Percentiles rank a stretch among this genome's conserved stretches.
These are phyloP conservation scores for Carassius carassius DNA, from an alignment of 2,113 vertebrate species.

Conservation along the genomic window DNA sequence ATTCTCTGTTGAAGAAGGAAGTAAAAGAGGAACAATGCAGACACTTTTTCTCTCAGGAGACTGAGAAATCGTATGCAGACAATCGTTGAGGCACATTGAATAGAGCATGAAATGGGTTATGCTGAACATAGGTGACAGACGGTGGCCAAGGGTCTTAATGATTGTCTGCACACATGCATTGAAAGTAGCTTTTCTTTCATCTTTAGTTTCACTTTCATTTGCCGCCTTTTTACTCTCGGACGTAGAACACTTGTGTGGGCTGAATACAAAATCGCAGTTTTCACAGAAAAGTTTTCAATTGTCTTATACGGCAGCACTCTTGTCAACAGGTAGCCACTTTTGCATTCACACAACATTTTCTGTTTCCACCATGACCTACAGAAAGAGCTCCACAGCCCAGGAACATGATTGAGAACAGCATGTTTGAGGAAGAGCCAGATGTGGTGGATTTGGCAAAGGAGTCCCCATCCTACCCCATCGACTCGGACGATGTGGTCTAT, in stretches of 20 bases:
- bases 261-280: background rate
- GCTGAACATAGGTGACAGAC: background rate
- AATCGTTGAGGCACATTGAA: background rate
- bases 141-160: background rate
- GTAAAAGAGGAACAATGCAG: constrained; percentile 34
- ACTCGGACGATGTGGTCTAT: constrained; percentile 89
- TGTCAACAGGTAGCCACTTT: constrained; percentile 46
- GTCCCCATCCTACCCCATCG: constrained; percentile 86
- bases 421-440: constrained; percentile 98
- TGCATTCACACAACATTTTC: constrained; percentile 33
- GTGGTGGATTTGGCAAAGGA: constrained; percentile 95
- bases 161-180: background rate
- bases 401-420: constrained; percentile 99
- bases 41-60: background rate
- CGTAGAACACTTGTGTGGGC: background rate
- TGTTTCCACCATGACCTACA: constrained; percentile 66
- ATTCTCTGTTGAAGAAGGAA: constrained; percentile 19
- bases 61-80: background rate
- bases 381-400: constrained; percentile 86
- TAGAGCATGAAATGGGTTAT: background rate
- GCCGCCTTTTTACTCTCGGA: background rate
- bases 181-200: background rate
- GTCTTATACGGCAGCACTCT: background rate
- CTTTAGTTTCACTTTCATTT: constrained; percentile 8
- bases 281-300: background rate